Conservation (phyloP, 1,140 invertebrate species). For the Drosophila serrata region DNA sequence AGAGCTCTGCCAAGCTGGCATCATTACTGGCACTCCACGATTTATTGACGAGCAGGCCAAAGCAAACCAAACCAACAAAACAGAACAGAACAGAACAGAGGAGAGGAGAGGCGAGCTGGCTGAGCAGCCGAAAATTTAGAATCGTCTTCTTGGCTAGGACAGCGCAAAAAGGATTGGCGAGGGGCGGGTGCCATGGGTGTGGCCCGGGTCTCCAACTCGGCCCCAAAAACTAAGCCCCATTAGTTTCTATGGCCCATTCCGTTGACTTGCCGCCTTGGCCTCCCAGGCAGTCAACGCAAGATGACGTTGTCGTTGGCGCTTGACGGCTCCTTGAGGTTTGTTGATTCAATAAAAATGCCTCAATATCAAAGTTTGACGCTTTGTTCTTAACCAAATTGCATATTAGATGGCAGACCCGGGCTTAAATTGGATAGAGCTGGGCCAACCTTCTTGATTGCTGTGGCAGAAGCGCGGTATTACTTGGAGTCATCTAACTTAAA, state of each 20-base stretch:
- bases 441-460: constrained; percentile 6
- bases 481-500: constrained; percentile 8
- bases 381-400: constrained; percentile 50
- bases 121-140: constrained; percentile 71
- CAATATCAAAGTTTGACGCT: constrained; percentile 52
- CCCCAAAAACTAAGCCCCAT: constrained; percentile 58
- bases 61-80: constrained; percentile 53
- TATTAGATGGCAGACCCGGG: constrained; percentile 36
- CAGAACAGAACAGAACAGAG: constrained; percentile 24
- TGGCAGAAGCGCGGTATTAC: constrained; percentile 14
- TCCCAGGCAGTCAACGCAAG: constrained; percentile 53
- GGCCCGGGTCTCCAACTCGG: constrained; percentile 17
- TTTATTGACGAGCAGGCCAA: constrained; percentile 75
- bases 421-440: constrained; percentile 43
- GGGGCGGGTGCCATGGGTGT: constrained; percentile 53
- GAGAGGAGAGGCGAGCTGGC: constrained; percentile 20
- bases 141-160: constrained; percentile 73
- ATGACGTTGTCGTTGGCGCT: constrained; percentile 50
- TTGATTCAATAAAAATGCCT: constrained; percentile 50
- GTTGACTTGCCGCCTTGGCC: constrained; percentile 59
- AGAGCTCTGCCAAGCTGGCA: constrained; percentile 71
- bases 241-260: constrained; percentile 75
- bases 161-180: constrained; percentile 70
- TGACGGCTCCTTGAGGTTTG: constrained; percentile 55
- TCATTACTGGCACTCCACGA: constrained; percentile 81